These are phyloP conservation scores for Iguana delicatissima DNA, from an alignment of 2,797 vertebrate species.

Conservation along the genomic window DNA sequence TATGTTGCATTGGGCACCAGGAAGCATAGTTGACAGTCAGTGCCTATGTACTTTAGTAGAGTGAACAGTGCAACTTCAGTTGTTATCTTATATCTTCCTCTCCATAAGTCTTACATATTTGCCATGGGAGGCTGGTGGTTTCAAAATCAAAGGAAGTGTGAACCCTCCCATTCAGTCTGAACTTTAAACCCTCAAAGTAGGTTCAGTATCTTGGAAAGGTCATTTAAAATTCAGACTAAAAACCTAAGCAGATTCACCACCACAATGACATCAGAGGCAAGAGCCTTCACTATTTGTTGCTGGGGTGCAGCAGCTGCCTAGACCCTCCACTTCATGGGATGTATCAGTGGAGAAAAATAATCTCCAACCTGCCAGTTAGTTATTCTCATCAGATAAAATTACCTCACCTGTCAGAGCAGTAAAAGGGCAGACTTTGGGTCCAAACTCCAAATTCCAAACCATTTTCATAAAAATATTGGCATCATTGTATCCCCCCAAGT, in stretches of 20 bases:
- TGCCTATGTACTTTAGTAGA: background rate
- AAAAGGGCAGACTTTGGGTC: background rate
- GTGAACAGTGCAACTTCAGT: background rate
- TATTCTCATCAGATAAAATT: background rate
- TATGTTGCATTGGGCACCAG: background rate
- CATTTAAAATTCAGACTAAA: too few species aligned
- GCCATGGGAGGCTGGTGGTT: too few species aligned
- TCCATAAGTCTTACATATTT: background rate
- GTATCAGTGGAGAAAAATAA: too few species aligned
- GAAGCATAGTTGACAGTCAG: background rate
- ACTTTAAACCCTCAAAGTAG: too few species aligned
- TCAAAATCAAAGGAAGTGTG: too few species aligned
- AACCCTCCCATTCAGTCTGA: too few species aligned
- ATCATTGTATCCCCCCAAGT: slow-evolving; percentile 7
- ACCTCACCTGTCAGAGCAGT: background rate
- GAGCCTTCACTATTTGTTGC: too few species aligned
- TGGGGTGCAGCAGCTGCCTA: too few species aligned
- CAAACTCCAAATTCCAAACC: slow-evolving; percentile 41
- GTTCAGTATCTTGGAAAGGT: too few species aligned
- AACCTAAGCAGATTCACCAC: too few species aligned
- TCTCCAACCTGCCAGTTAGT: background rate
- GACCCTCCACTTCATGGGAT: too few species aligned
- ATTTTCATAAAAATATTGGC: slow-evolving; percentile 57
- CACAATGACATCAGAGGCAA: too few species aligned
- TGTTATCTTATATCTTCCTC: background rate